Conservation (phyloP, 2,113 vertebrate species). For the Apeltes quadracus region DNA sequence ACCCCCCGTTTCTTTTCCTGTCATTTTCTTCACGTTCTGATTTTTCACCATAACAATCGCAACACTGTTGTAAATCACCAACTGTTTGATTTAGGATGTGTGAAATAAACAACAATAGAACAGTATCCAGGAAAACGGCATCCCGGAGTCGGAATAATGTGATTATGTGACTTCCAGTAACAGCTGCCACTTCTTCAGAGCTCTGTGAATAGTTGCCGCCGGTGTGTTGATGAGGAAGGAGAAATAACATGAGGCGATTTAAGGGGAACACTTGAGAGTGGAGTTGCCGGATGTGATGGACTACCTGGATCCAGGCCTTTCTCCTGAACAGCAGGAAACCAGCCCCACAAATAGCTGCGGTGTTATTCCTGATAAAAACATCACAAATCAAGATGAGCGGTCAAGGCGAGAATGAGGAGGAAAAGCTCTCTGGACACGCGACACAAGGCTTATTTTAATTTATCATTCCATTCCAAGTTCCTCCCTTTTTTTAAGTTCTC, state of each 20-base stretch:
- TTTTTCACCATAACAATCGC: neutral
- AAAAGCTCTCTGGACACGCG: neutral
- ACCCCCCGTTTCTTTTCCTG: neutral
- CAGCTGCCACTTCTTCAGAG: neutral
- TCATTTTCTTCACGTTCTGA: neutral
- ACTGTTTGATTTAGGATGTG: slow-evolving; percentile 15
- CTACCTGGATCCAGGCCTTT: slow-evolving; percentile 52
- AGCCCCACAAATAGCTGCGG: slow-evolving; percentile 55
- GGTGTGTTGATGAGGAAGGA: slow-evolving; percentile 23
- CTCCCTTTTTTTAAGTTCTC: neutral
- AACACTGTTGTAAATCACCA: neutral
- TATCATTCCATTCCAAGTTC: neutral
- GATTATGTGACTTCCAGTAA: slow-evolving; percentile 34
- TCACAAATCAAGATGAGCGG: slow-evolving; percentile 42
- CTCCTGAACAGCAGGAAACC: slow-evolving; percentile 70
- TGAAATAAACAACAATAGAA: neutral
- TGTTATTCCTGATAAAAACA: slow-evolving; percentile 43
- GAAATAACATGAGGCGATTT: slow-evolving; percentile 14
- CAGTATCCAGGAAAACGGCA: slow-evolving; percentile 4
- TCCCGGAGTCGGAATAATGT: neutral
- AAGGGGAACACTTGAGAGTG: slow-evolving; percentile 23
- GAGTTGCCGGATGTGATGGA: slow-evolving; percentile 61
- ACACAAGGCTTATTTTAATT: neutral
- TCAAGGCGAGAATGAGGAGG: neutral
- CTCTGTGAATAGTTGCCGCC: slow-evolving; percentile 32